Evolutionary conservation across 2,113 vertebrate species (phyloP).

Genomic region (Eleginops maclovinus): DNA sequence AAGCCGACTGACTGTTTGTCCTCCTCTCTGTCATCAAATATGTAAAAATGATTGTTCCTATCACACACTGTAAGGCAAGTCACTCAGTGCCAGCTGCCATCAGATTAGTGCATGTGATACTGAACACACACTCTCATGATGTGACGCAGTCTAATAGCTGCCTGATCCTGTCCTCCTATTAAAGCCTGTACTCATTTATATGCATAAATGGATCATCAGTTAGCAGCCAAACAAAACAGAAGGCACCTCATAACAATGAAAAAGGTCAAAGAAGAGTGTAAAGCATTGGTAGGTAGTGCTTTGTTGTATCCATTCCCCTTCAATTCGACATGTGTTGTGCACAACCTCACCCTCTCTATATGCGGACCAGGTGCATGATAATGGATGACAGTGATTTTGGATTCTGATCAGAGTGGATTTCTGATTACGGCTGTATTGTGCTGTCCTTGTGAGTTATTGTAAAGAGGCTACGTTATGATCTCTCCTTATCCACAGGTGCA

Average conservation of each 20-base stretch:
- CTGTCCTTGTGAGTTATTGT: not conserved
- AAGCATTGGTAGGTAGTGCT: not conserved
- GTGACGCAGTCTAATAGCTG: constrained; percentile 15
- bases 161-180: constrained; percentile 4
- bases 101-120: constrained; percentile 13
- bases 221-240: constrained; percentile 12
- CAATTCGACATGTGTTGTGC: not conserved
- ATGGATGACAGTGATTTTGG: constrained; percentile 13
- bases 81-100: constrained; percentile 23
- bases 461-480: constrained; percentile 9
- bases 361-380: constrained; percentile 15
- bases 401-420: not conserved
- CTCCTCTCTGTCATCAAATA: constrained; percentile 33
- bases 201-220: constrained; percentile 18
- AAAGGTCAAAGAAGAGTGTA: not conserved
- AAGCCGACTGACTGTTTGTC: not conserved
- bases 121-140: constrained; percentile 3
- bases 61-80: constrained; percentile 20
- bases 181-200: not conserved
- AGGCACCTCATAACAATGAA: constrained; percentile 3
- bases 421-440: not conserved
- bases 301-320: not conserved
- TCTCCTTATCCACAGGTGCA: constrained; percentile 86
- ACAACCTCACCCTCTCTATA: not conserved
- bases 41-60: constrained; percentile 24